These are phyloP conservation scores for Acrocephalus kingi DNA, from an alignment of 2,113 vertebrate species.

Conservation along the genomic window DNA sequence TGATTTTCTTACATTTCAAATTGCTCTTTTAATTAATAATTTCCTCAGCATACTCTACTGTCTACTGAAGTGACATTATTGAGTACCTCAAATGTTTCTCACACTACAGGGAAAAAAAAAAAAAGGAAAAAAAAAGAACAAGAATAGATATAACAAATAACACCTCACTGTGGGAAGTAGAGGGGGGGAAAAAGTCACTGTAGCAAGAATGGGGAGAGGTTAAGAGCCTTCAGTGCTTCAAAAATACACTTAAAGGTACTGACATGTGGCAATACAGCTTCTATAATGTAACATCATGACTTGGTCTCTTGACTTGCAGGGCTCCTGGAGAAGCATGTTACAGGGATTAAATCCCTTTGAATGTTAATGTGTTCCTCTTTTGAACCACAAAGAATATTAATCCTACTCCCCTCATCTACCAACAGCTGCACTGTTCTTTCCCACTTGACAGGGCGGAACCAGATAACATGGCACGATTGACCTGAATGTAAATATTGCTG, in stretches of 20 bases:
- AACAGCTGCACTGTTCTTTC: conserved; percentile 59
- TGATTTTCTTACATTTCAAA: not conserved
- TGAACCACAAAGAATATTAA: conserved; percentile 67
- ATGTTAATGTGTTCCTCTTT: conserved; percentile 63
- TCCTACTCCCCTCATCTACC: conserved; percentile 48
- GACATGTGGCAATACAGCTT: not conserved
- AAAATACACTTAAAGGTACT: conserved; percentile 1
- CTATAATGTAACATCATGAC: conserved; percentile 7
- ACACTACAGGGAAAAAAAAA: not conserved
- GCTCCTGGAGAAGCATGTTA: conserved; percentile 42
- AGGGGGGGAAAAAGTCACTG: not conserved
- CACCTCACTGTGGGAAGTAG: not conserved
- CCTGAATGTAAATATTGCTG: conserved; percentile 31
- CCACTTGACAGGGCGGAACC: conserved; percentile 13
- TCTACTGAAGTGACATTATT: not conserved
- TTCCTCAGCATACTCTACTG: not conserved
- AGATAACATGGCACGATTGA: conserved; percentile 13
- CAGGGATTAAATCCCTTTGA: conserved; percentile 64
- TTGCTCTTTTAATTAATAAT: conserved; percentile 6
- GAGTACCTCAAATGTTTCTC: not conserved
- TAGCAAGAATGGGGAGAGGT: not conserved
- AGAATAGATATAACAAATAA: not conserved
- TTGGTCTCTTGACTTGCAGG: not conserved
- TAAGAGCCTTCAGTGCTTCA: not conserved
- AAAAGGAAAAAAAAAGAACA: rapidly evolving